A percentile compares a stretch with the other conserved stretches of the same genome.
Evolutionary conservation across 2,797 vertebrate species (phyloP).

Genomic region (Oreortyx pictus): DNA sequence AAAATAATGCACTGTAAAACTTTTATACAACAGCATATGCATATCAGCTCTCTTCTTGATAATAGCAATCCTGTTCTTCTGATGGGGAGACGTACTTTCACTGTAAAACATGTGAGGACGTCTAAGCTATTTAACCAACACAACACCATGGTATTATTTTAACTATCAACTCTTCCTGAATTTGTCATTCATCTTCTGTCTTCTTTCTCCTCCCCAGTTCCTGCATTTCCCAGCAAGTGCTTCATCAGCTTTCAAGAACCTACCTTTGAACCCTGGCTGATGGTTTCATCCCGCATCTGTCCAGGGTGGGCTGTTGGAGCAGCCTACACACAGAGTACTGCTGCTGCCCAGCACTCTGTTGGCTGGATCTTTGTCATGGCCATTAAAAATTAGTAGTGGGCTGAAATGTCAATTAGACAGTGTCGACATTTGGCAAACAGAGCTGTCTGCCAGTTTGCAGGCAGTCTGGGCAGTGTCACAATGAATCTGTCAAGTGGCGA

Average conservation of each 20-base stretch:
- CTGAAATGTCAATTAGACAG: slow-evolving; percentile 36
- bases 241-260: neutral
- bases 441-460: slow-evolving; percentile 43
- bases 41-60: neutral
- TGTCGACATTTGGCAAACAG: slow-evolving; percentile 25
- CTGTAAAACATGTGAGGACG: neutral
- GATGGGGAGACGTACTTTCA: neutral
- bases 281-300: neutral
- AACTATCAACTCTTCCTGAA: neutral
- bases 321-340: neutral
- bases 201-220: neutral
- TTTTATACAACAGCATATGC: neutral
- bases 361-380: neutral
- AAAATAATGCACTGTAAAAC: neutral
- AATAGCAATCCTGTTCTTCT: neutral
- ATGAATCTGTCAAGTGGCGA: neutral
- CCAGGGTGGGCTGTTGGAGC: neutral
- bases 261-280: neutral
- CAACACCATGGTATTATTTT: neutral
- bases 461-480: slow-evolving; percentile 21
- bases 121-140: neutral
- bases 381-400: slow-evolving; percentile 17
- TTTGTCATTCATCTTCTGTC: neutral
- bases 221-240: neutral
- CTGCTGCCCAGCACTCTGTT: neutral